Percentiles rank a stretch among this genome's conserved stretches.
Conservation (phyloP, 2,797 vertebrate genomes). For the Pantherophis alleghaniensis region DNA sequence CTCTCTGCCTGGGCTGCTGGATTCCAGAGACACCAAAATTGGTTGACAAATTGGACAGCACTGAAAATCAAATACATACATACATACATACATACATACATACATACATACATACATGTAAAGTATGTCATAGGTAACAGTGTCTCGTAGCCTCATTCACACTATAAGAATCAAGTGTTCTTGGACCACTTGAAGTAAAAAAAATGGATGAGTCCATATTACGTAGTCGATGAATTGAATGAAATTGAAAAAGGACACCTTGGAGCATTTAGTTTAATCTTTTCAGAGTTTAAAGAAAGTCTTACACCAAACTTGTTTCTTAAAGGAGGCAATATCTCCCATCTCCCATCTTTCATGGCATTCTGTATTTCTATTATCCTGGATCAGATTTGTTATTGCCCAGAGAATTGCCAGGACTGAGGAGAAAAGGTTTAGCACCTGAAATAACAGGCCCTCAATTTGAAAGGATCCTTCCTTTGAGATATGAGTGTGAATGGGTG, state of each 20-base stretch:
- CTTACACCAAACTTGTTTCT: constrained; percentile 11
- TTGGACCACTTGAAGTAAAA: not conserved
- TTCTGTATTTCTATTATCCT: not conserved
- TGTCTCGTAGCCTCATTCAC: not conserved
- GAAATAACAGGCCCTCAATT: not conserved
- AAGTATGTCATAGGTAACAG: not conserved
- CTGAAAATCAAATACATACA: no score
- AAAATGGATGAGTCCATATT: constrained; percentile 10
- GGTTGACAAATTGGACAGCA: no score
- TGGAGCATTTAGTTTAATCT: constrained; percentile 28
- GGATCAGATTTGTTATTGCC: constrained; percentile 16
- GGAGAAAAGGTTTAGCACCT: constrained; percentile 9
- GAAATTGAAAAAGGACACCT: constrained; percentile 29
- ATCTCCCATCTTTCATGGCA: not conserved
- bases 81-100: no score
- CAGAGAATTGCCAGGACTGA: constrained; percentile 32
- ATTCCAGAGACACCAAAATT: no score
- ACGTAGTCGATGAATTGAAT: constrained; percentile 4
- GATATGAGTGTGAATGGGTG: constrained; percentile 33
- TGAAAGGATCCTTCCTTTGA: constrained; percentile 24
- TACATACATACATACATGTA: not conserved
- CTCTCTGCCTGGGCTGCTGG: no score
- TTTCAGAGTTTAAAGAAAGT: constrained; percentile 18
- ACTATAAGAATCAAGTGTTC: not conserved
- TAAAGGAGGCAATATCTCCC: constrained; percentile 16